Evolutionary conservation across 2,888 invertebrate species (phyloP).

Genomic region (Schizotus pectinicornis): DNA sequence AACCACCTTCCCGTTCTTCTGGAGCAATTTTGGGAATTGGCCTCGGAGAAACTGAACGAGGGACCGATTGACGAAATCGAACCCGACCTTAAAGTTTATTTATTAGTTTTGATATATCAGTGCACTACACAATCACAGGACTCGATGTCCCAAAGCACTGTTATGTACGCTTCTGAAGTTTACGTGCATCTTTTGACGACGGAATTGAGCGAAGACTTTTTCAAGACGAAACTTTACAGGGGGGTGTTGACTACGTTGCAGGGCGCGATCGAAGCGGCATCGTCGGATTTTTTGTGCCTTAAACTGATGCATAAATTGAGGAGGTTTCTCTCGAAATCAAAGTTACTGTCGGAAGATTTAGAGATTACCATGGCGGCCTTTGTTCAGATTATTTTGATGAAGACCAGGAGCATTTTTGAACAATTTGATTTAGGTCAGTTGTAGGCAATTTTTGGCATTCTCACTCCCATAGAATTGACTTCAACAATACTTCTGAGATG

Average conservation of each 20-base stretch:
- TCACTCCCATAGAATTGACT: too few relatives aligned
- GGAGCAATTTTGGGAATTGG: constrained; percentile 26
- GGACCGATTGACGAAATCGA: constrained; percentile 20
- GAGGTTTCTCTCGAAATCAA: constrained; percentile 15
- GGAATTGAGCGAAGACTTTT: constrained; percentile 13
- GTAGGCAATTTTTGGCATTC: not conserved
- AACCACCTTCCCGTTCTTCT: constrained; percentile 23
- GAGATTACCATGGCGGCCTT: constrained; percentile 22
- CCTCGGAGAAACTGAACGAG: constrained; percentile 11
- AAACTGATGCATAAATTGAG: constrained; percentile 8
- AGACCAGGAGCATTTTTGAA: constrained; percentile 2
- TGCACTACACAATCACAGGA: constrained; percentile 26
- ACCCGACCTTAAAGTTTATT: constrained; percentile 19
- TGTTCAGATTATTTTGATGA: constrained; percentile 16
- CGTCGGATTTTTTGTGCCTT: not conserved
- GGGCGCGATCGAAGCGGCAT: constrained; percentile 2
- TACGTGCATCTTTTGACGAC: constrained; percentile 21
- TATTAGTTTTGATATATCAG: constrained; percentile 22
- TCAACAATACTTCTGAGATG: too few relatives aligned
- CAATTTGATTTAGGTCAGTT: constrained; percentile 11
- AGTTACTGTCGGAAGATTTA: constrained; percentile 11
- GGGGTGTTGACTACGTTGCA: constrained; percentile 9
- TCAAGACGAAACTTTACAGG: constrained; percentile 12
- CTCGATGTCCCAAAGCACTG: constrained; percentile 11
- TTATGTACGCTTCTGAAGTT: constrained; percentile 17